Conservation (phyloP, 2,797 vertebrate genomes). For the Acridotheres tristis region DNA sequence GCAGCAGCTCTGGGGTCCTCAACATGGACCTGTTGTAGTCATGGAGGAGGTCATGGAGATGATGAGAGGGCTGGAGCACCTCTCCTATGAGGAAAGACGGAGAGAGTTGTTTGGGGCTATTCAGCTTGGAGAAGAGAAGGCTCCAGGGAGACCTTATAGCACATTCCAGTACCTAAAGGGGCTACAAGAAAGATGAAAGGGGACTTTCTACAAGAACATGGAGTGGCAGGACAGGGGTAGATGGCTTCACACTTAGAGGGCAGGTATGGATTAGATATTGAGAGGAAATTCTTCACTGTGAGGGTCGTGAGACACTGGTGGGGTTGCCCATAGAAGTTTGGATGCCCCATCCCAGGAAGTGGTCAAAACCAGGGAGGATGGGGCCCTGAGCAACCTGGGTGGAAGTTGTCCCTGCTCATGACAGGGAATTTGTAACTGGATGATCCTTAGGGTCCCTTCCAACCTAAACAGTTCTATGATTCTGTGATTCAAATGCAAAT, state of each 20-base stretch:
- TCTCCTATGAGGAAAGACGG: neutral
- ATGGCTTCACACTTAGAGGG: neutral
- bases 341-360: neutral
- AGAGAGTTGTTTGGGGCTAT: neutral
- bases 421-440: neutral
- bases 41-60: neutral
- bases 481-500: conserved; percentile 2
- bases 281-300: neutral
- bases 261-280: neutral
- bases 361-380: neutral
- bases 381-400: neutral
- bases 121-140: neutral
- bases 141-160: neutral
- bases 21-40: neutral
- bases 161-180: neutral
- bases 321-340: neutral
- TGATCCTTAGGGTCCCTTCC: neutral
- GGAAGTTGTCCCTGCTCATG: fast-evolving
- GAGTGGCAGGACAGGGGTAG: no score
- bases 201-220: neutral
- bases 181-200: no score
- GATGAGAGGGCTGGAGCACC: neutral
- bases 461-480: neutral
- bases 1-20: neutral
- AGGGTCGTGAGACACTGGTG: neutral